Conservation (phyloP, 2,888 invertebrate species). For the Ornithoptera priamus region DNA sequence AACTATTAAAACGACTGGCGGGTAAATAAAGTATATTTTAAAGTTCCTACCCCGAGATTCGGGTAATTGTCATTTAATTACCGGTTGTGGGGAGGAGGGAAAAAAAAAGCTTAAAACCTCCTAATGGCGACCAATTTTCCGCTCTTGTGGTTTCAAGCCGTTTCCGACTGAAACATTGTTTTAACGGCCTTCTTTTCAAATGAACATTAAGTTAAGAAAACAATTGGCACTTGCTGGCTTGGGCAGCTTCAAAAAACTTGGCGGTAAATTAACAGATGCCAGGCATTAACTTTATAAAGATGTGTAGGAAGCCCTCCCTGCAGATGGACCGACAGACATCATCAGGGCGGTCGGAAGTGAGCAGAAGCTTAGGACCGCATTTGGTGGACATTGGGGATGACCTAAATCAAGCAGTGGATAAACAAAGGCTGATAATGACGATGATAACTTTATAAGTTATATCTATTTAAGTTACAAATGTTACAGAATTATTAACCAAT, state of each 20-base stretch:
- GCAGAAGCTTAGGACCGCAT: too few relatives aligned
- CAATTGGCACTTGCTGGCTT: slow-evolving; percentile 12
- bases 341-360: too few relatives aligned
- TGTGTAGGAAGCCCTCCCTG: too few relatives aligned
- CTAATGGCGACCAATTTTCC: slow-evolving; percentile 48
- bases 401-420: too few relatives aligned
- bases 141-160: slow-evolving; percentile 39
- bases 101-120: slow-evolving; percentile 59
- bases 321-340: too few relatives aligned
- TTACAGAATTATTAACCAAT: too few relatives aligned
- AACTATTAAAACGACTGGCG: neutral
- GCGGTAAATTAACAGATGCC: neutral
- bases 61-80: slow-evolving; percentile 75
- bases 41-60: slow-evolving; percentile 41
- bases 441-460: too few relatives aligned
- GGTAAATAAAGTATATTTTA: slow-evolving; percentile 15
- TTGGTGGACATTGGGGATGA: too few relatives aligned
- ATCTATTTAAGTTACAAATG: too few relatives aligned
- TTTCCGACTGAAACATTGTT: slow-evolving; percentile 40
- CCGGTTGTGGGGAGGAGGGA: slow-evolving; percentile 48
- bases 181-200: slow-evolving; percentile 38
- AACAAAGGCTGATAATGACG: too few relatives aligned
- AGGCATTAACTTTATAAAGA: neutral
- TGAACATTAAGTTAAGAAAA: slow-evolving; percentile 23
- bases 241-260: neutral